Evolutionary conservation across 2,797 vertebrate genomes (phyloP).

Genomic region (Calcarius lapponicus): DNA sequence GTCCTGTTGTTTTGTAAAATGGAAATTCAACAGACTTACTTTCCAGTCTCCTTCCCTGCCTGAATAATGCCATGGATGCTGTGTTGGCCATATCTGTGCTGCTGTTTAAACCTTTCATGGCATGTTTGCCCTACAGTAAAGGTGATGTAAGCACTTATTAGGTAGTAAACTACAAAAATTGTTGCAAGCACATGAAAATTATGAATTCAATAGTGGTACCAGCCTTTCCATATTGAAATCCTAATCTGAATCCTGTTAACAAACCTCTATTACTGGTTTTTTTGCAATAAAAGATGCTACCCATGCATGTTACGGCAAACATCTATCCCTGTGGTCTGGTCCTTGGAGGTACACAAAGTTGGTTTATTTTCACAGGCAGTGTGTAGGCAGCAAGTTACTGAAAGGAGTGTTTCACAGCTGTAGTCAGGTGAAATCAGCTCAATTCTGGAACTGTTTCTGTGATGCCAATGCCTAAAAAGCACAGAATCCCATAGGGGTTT

Average conservation of each 20-base stretch:
- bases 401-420: background rate
- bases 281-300: background rate
- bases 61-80: background rate
- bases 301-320: background rate
- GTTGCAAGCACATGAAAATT: background rate
- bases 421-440: background rate
- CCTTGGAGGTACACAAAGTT: background rate
- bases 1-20: background rate
- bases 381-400: background rate
- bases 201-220: fast-evolving
- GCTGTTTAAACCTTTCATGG: background rate
- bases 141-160: background rate
- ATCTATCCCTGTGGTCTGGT: background rate
- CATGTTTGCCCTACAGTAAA: background rate
- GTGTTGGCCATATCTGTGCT: background rate
- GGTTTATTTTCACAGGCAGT: background rate
- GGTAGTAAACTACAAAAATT: background rate
- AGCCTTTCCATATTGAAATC: background rate
- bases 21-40: background rate
- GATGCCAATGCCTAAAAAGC: background rate
- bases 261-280: background rate
- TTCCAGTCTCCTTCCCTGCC: background rate
- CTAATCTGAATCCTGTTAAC: background rate
- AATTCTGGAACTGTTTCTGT: background rate
- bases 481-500: background rate